Base-by-base conservation (phyloP, 2,113 vertebrate genomes). In the Herpetotheres cachinnans region DNA sequence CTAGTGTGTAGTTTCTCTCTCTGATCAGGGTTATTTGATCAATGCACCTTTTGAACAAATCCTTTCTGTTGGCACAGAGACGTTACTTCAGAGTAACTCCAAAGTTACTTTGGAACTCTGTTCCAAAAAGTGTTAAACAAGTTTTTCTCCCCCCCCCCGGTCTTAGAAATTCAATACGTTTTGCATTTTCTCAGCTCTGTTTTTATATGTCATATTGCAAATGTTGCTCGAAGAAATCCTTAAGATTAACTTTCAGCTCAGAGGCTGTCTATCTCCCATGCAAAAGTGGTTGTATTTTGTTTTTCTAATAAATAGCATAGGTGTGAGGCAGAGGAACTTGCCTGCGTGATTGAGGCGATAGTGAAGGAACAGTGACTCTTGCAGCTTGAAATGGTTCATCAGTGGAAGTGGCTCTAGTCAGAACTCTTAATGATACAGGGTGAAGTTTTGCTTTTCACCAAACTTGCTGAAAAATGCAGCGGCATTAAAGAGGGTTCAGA, bases 381-480 rank as follows among this genome's bases (percentile, higher is more conserved):
- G 70, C 54, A 84, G 82, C 49, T 58, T 59, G 52, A 77, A 95
- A 86, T 20, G 15, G 30, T 77, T 85, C 59, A n/a, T 69, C 38
- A 9, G 70, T 70, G 55, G 50, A 47, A 44, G 54, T 24, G 36
- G 38, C 40, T 93, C 69, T 77, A 46, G 38, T 59, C 55, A 62
- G 83, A 72, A 65, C 81, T 88, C 69, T 80, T 59, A 85, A 79
- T 22, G 89, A 79, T 58, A 90, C 30, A 40, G 63, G 16, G 62
- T 81, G 83, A 94, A 92, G 79, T 82, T 95, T 70, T 86, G 92
- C 95, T 96, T 97, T 96, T 93, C 90, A 94, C 86, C 95, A 40
- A 89, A 91, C 91, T 93, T 83, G 86, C 81, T 90, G 96, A 91
- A 92, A 96, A 97, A 81, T 27, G 89, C 93, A 76, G 82, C 93